Conservation (phyloP, 2,888 invertebrate species). For the Lysandra coridon region DNA sequence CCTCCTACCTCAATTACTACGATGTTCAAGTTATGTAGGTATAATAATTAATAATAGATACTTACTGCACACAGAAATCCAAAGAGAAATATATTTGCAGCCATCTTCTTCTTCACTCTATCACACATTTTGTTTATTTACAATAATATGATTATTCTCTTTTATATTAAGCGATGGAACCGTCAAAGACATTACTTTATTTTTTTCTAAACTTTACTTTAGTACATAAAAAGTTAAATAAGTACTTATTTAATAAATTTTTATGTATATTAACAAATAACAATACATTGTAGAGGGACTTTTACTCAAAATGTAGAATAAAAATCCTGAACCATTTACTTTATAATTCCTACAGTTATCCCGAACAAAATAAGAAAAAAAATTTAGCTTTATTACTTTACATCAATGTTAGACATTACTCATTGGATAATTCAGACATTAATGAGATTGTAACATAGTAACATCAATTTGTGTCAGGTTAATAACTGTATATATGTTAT, state of each 20-base stretch:
- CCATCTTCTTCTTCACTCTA: neutral
- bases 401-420: neutral
- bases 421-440: slow-evolving; percentile 22
- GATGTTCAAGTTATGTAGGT: too few species aligned
- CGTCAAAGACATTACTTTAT: neutral
- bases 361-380: too few species aligned
- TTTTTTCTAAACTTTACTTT: neutral
- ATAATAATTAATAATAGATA: neutral
- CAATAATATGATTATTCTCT: neutral
- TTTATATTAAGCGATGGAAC: neutral
- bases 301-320: too few species aligned
- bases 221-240: too few species aligned
- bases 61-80: neutral
- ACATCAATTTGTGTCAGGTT: slow-evolving; percentile 30
- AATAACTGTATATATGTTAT: slow-evolving; percentile 14
- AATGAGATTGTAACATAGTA: slow-evolving; percentile 21
- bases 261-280: too few species aligned
- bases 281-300: too few species aligned
- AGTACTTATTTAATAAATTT: neutral
- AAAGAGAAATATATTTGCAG: neutral
- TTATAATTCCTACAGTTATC: too few species aligned
- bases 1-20: too few species aligned
- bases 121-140: neutral
- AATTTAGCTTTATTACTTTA: too few species aligned
- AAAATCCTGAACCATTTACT: too few species aligned